Evolutionary conservation across 2,113 vertebrate species (phyloP), one percentile per base, ranked within the genome.

Genomic region (Callionymus lyra): DNA sequence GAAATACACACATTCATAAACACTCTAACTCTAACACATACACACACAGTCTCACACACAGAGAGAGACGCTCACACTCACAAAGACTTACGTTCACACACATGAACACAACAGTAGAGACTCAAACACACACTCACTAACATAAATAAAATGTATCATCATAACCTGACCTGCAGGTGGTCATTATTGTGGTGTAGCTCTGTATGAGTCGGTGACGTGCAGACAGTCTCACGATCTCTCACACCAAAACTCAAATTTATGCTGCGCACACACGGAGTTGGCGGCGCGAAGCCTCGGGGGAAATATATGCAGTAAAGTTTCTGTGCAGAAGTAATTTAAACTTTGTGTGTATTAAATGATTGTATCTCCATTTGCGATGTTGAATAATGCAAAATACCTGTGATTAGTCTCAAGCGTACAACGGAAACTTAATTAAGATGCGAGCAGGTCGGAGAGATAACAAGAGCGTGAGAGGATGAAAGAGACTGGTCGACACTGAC

Each of bases 281-380:
- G 16, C 33, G 4, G 40, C 3, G 31, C 14, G 38, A 13, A 27
- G 27, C 18, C 73, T 55, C 61, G 1, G 37, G 63, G 59, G 63
- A 70, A 70, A 73, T 70, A 44, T 45, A 8, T 14, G 1, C 12
- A 31, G 40, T 21, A 42, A 67, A 74, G 65, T 62, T 64, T 56
- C 45, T 12, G 50, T 19, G 36, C 35, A 50, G 45, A 73, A 65
- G 63, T 64, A 48, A 72, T 71, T 77, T 69, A 61, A 77, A 74
- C 58, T 62, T 67, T 55, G 45, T 13, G 16, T 19, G 31, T 34
- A 13, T 41, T 34, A 50, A 55, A 52, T 6, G 38, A 63, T 71
- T 38, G 16, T 71, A 65, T 75, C 72, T 52, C 8, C 33, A 58
- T 59, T 63, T 49, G 52, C 48, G 54, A 36, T 18, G 43, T 63